Percentiles rank a stretch among this genome's conserved stretches.
Evolutionary conservation across 2,113 vertebrate genomes (phyloP).

Genomic region (Lamprologus speciosus): DNA sequence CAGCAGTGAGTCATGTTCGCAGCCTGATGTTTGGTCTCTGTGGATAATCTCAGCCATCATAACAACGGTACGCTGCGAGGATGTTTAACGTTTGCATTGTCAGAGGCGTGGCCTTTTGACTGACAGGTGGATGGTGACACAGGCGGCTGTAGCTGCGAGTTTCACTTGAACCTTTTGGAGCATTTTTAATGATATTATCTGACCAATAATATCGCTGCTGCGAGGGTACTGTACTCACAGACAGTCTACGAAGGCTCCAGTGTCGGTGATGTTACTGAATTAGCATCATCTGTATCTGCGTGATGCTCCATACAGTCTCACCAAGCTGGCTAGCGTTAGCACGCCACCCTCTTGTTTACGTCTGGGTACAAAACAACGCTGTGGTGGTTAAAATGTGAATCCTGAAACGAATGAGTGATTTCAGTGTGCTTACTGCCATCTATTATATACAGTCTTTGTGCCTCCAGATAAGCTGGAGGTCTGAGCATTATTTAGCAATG

Average conservation of each 20-base stretch:
- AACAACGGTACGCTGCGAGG: accelerated
- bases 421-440: neutral
- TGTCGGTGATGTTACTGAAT: neutral
- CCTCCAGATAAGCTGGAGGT: neutral
- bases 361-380: neutral
- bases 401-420: neutral
- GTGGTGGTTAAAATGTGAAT: neutral
- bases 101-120: neutral
- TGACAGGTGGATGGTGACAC: neutral
- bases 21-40: neutral
- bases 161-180: neutral
- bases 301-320: neutral
- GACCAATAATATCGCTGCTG: neutral
- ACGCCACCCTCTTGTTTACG: too few relatives aligned
- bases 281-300: neutral
- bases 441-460: neutral
- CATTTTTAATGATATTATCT: neutral
- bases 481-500: neutral
- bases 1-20: neutral
- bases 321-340: neutral
- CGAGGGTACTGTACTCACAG: neutral
- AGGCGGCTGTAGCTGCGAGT: neutral
- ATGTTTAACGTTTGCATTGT: neutral
- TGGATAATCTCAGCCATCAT: neutral
- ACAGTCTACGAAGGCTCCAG: neutral